Evolutionary conservation across 2,113 vertebrate species (phyloP).

Genomic region (Petrocephalus zakoni): DNA sequence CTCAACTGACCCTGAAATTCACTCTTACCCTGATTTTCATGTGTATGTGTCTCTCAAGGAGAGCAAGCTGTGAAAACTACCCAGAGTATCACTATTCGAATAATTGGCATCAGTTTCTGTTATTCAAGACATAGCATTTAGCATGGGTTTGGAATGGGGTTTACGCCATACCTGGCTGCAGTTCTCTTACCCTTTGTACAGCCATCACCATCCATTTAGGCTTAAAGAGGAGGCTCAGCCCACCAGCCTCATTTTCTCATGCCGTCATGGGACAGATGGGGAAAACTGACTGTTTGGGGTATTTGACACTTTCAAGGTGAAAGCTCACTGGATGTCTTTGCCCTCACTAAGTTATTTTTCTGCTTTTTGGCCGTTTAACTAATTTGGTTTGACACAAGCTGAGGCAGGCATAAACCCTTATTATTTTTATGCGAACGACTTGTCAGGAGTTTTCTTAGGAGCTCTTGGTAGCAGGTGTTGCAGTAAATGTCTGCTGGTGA

Average conservation of each 20-base stretch:
- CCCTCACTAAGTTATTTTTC: not conserved
- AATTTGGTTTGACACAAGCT: constrained; percentile 18
- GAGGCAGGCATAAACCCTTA: not conserved
- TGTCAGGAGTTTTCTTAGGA: not conserved
- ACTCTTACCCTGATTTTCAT: not conserved
- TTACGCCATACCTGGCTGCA: not conserved
- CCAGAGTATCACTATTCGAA: not conserved
- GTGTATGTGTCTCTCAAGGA: not conserved
- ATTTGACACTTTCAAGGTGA: constrained; percentile 2
- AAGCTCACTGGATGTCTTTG: not conserved
- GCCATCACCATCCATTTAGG: not conserved
- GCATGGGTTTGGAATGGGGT: not conserved
- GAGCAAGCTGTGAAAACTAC: not conserved
- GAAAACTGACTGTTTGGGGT: not conserved
- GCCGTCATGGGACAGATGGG: not conserved
- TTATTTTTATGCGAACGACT: not conserved
- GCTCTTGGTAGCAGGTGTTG: not conserved
- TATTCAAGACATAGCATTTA: not conserved
- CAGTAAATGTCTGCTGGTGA: not conserved
- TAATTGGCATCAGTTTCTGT: not conserved
- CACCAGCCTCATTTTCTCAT: not conserved
- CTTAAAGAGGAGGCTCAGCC: not conserved
- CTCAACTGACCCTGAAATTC: not conserved
- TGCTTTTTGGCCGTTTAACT: not conserved
- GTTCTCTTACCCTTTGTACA: not conserved